Evolutionary conservation across 2,113 vertebrate species (phyloP), one percentile per base, ranked within the genome.

Genomic region (Pedionomus torquatus): DNA sequence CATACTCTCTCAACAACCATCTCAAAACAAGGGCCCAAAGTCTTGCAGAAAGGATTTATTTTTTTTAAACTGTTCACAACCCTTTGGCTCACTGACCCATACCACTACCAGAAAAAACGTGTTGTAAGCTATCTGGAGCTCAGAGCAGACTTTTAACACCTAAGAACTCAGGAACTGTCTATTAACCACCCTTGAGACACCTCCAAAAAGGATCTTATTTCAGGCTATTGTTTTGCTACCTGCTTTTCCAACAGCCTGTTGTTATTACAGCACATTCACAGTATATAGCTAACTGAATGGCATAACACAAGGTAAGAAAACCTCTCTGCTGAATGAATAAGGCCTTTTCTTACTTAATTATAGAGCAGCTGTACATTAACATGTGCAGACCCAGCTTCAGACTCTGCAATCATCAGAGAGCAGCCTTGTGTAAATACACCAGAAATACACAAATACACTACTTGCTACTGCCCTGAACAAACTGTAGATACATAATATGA

Each of bases 131-230:
- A 72, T 31, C 83, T 87, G 63, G 33, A 81, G 52, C 52, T 52
- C 48, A 79, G 51, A 91, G 41, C 18, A 87, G 48, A 85, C 71
- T 92, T 91, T 44, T 43, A 83, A 78, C 37, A 89, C 30, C 87
- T 51, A 75, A 88, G 90, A 86, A 39, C 83, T 95, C 60, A 64
- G 44, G 65, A 93, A 90, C 8, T 82, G 24, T 68, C 60, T 78
- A 70, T 89, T 84, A 94, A 92, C 80, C 76, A 79, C 69, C 65
- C n/a, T 20, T 43, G 25, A 92, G 69, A 86, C 1, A 8, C 72
- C 70, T 78, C 68, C 83, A 70, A 60, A 72, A 86, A 57, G 76
- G 61, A 82, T 87, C 89, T 91, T 90, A 88, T 95, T 86, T 90
- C 95, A 93, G 28, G 37, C 35, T 54, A 52, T 68, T 90, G 51